Conservation (phyloP, 1,140 invertebrate species). For the Trachelipus rathkii region DNA sequence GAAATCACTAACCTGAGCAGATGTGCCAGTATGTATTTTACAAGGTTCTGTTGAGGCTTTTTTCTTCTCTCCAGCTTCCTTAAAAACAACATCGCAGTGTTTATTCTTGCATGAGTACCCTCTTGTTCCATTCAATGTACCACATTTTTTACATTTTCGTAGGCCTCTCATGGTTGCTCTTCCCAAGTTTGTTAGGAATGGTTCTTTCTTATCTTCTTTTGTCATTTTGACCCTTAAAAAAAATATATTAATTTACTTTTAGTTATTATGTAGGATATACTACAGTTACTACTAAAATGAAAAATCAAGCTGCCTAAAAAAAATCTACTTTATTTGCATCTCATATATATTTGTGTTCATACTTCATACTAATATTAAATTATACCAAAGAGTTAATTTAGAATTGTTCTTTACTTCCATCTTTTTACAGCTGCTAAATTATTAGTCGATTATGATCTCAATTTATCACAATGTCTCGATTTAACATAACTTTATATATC, state of each 20-base stretch:
- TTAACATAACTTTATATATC: too few relatives aligned
- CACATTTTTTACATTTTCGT: conserved; percentile 72
- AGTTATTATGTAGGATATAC: too few relatives aligned
- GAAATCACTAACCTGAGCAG: conserved; percentile 52
- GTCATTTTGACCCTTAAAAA: conserved; percentile 31
- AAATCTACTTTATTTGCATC: too few relatives aligned
- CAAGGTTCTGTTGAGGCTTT: conserved; percentile 65
- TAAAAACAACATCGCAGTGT: conserved; percentile 60
- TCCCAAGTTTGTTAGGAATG: conserved; percentile 61
- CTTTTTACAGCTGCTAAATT: too few relatives aligned
- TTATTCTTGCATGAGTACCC: conserved; percentile 73
- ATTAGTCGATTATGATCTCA: too few relatives aligned
- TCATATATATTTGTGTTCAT: too few relatives aligned
- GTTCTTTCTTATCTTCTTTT: conserved; percentile 51
- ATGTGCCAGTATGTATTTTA: conserved; percentile 62
- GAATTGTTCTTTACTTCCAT: too few relatives aligned
- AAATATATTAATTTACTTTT: neutral
- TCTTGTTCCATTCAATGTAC: conserved; percentile 69
- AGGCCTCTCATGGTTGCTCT: conserved; percentile 66
- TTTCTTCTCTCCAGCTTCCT: conserved; percentile 61
- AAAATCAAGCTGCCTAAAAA: too few relatives aligned
- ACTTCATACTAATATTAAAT: too few relatives aligned
- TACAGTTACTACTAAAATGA: too few relatives aligned
- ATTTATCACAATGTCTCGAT: too few relatives aligned
- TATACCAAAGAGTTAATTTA: too few relatives aligned